These are phyloP conservation scores for Plumapathes pennacea DNA, from an alignment of 92 coral and sea anemone species.

Conservation along the genomic window DNA sequence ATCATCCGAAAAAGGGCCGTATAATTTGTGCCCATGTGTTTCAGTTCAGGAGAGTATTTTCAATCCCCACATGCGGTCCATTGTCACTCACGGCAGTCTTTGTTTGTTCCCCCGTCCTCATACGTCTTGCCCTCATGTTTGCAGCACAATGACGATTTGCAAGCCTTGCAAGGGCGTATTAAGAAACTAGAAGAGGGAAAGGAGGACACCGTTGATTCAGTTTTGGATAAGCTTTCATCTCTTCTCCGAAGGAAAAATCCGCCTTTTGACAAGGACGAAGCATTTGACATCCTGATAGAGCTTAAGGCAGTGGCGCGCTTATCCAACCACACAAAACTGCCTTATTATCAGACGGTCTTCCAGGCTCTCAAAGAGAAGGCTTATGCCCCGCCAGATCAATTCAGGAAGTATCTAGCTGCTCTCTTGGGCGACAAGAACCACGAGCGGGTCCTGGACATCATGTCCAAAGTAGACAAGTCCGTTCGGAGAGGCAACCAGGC, in stretches of 20 bases:
- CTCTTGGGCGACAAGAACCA: background rate
- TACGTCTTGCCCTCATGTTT: no score
- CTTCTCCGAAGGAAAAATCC: slow-evolving; percentile 1
- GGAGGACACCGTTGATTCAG: background rate
- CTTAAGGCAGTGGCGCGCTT: slow-evolving; percentile 3
- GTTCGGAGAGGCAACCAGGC: no score
- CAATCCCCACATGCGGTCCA: no score
- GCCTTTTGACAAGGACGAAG: slow-evolving; percentile 1
- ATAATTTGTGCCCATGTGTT: no score
- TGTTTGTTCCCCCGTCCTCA: no score
- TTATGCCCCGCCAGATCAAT: background rate
- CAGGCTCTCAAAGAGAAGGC: slow-evolving; percentile 4
- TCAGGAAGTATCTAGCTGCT: background rate
- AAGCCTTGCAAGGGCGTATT: slow-evolving; percentile 1
- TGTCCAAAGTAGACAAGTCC: slow-evolving; percentile 1
- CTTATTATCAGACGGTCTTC: background rate
- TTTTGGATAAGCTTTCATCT: background rate
- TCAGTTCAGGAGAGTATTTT: no score
- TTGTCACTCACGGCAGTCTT: no score
- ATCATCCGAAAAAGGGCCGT: no score
- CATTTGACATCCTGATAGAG: slow-evolving; percentile 1
- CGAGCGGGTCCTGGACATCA: background rate
- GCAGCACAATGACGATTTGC: no score
- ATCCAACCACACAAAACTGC: background rate
- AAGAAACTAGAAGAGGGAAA: background rate